A percentile compares a stretch with the other conserved stretches of the same genome.
These are phyloP conservation scores for Stichopus chloronotus DNA, from an alignment of 35 echinoderm and acorn worm genomes.

Conservation along the genomic window DNA sequence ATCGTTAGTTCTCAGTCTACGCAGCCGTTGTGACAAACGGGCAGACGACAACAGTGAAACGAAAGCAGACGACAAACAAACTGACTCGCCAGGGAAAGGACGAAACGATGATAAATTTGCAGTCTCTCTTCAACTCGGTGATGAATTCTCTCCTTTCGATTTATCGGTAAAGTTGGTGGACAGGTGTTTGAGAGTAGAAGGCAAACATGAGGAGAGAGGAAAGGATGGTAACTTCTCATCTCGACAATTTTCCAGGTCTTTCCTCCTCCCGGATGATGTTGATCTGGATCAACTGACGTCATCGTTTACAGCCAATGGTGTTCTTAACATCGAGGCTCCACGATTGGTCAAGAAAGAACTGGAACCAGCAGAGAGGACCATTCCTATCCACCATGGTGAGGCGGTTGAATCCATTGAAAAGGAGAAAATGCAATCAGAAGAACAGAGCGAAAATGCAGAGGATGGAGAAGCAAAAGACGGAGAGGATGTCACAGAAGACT, in stretches of 20 bases:
- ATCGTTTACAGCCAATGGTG: not conserved
- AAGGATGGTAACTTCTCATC: constrained; percentile 15
- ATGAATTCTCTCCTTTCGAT: constrained; percentile 8
- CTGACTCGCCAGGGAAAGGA: too few relatives aligned
- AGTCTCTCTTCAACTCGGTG: too few relatives aligned
- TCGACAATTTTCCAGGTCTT: constrained; percentile 22
- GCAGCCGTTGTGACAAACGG: too few relatives aligned
- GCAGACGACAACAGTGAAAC: too few relatives aligned
- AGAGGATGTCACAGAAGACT: too few relatives aligned
- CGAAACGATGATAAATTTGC: too few relatives aligned
- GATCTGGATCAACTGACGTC: constrained; percentile 20
- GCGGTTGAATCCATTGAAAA: not conserved
- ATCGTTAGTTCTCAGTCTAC: too few relatives aligned
- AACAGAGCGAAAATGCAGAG: too few relatives aligned
- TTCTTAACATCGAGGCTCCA: constrained; percentile 34
- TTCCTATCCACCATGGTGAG: not conserved
- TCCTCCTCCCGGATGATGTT: not conserved
- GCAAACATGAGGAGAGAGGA: constrained; percentile 43
- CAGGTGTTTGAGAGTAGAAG: not conserved
- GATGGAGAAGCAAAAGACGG: too few relatives aligned
- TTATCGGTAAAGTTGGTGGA: constrained; percentile 12
- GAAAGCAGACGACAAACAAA: too few relatives aligned
- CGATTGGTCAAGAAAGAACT: not conserved
- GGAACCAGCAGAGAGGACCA: constrained; percentile 8
- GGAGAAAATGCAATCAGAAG: too few relatives aligned